These are phyloP conservation scores for Troides oblongomaculatus DNA, from an alignment of 2,888 invertebrate species.

Conservation along the genomic window DNA sequence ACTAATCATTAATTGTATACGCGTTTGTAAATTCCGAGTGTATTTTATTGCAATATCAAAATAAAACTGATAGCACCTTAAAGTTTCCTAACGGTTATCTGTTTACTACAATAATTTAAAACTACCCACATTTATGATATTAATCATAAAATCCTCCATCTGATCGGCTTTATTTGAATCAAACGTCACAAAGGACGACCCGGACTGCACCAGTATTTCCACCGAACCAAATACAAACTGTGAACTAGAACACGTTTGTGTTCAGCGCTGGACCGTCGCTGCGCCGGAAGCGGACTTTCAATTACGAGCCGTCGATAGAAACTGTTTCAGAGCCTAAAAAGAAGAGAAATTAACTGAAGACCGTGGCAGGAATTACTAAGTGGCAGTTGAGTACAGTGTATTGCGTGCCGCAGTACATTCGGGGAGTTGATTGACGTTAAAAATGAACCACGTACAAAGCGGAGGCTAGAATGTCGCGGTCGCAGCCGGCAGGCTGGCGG, in stretches of 20 bases:
- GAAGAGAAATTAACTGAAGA: constrained; percentile 58
- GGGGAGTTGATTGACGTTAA: constrained; percentile 42
- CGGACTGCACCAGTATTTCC: no score
- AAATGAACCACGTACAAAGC: constrained; percentile 56
- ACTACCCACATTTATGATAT: no score
- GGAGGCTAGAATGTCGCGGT: constrained; percentile 46
- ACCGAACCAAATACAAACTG: no score
- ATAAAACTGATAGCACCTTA: no score
- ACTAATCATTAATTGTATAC: background rate
- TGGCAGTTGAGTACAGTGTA: constrained; percentile 51
- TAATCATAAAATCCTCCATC: no score
- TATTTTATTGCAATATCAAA: no score
- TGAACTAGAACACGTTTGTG: no score
- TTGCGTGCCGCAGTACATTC: constrained; percentile 43
- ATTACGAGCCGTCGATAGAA: constrained; percentile 55
- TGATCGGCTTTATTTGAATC: background rate
- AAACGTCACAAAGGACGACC: background rate
- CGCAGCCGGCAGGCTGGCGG: constrained; percentile 63
- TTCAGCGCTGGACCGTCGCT: constrained; percentile 12
- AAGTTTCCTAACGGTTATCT: no score
- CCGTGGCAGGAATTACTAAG: constrained; percentile 56
- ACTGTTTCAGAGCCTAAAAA: constrained; percentile 52
- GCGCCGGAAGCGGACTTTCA: constrained; percentile 44
- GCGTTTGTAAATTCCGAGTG: background rate
- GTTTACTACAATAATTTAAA: no score